A percentile compares a stretch with the other conserved stretches of the same genome.
Conservation (phyloP, 2,113 vertebrate genomes). For the Dipodomys merriami region DNA sequence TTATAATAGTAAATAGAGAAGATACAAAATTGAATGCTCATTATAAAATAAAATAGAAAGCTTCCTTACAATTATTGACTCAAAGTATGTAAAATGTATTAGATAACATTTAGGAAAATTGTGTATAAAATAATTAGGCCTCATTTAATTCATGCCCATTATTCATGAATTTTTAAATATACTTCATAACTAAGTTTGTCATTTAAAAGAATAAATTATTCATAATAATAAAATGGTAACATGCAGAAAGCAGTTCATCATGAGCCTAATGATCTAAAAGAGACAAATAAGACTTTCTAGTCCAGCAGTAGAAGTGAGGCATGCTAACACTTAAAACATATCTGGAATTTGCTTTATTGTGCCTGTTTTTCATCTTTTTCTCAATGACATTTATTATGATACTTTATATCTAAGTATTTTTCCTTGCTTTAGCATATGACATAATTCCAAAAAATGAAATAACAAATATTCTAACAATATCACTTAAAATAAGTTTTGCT, state of each 20-base stretch:
- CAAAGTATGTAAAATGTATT: constrained; percentile 76
- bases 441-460: neutral
- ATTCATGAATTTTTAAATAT: constrained; percentile 86
- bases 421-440: neutral
- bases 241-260: constrained; percentile 70
- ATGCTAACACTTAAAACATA: constrained; percentile 16
- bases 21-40: constrained; percentile 73
- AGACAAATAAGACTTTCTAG: constrained; percentile 59
- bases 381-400: neutral
- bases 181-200: constrained; percentile 82
- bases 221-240: constrained; percentile 78
- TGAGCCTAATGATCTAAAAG: constrained; percentile 76
- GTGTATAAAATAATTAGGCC: constrained; percentile 81
- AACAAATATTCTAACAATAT: neutral
- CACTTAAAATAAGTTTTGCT: neutral
- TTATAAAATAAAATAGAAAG: constrained; percentile 70
- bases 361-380: neutral
- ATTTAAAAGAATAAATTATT: constrained; percentile 86
- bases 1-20: constrained; percentile 65
- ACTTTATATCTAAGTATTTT: neutral
- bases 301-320: constrained; percentile 3
- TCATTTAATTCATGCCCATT: constrained; percentile 81
- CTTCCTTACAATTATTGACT: constrained; percentile 76
- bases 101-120: constrained; percentile 73
- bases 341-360: neutral